These are phyloP conservation scores for Oncorhynchus kisutch DNA, from an alignment of 2,113 vertebrate genomes.

Conservation along the genomic window DNA sequence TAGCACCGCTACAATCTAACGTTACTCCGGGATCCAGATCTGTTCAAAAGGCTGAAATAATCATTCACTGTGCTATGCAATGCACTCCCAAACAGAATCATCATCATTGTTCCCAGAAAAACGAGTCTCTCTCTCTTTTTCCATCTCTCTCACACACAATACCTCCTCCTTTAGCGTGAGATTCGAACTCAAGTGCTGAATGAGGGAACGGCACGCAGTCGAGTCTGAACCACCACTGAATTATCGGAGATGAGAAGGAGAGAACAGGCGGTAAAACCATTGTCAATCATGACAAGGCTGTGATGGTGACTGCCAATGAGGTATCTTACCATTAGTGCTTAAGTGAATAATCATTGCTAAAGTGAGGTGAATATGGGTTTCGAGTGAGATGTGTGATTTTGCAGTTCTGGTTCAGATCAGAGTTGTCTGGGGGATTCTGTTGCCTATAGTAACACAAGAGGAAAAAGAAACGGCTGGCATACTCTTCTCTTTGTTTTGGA, in stretches of 20 bases:
- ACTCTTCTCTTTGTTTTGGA: too few relatives aligned
- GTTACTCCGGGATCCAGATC: constrained; percentile 16
- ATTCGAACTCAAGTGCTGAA: not conserved
- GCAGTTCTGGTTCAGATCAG: not conserved
- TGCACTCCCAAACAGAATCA: constrained; percentile 28
- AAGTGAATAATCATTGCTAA: not conserved
- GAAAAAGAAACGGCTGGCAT: not conserved
- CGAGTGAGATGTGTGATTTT: not conserved
- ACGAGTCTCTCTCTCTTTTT: not conserved
- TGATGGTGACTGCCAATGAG: not conserved
- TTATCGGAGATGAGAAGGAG: constrained; percentile 8
- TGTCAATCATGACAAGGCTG: constrained; percentile 1
- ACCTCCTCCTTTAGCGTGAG: too few relatives aligned
- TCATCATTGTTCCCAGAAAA: not conserved
- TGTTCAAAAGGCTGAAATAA: constrained; percentile 23
- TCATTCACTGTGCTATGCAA: constrained; percentile 13
- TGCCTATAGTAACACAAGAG: too few relatives aligned
- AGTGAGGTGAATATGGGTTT: not conserved
- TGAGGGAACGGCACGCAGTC: constrained; percentile 2
- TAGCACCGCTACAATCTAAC: constrained; percentile 19
- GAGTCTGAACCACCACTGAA: constrained; percentile 13
- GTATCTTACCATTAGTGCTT: constrained; percentile 2
- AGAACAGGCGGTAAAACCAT: constrained; percentile 18
- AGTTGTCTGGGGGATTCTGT: too few relatives aligned
- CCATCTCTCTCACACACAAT: not conserved